phyloP scores from a whole-genome alignment of 2,113 vertebrate genomes.

The Aix galericulata region DNA sequence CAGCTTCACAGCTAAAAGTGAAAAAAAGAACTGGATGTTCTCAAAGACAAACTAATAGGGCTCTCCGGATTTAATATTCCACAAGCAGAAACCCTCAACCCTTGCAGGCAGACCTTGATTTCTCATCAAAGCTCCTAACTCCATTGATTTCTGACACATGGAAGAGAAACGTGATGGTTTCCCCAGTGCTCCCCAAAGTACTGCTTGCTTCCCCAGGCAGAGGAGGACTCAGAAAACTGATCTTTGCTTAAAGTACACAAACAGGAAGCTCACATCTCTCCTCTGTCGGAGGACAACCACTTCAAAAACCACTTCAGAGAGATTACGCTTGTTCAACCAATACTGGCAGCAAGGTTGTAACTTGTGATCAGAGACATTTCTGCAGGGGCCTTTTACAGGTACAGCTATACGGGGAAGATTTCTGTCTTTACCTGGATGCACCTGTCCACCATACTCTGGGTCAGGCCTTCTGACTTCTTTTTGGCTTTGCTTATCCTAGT shows the following conservation, averaged over 20 bases:
- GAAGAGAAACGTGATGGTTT: accelerated
- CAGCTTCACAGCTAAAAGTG: accelerated
- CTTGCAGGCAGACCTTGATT: accelerated
- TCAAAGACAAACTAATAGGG: accelerated
- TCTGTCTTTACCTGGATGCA: constrained; percentile 89
- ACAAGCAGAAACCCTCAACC: background rate
- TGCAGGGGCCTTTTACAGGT: accelerated
- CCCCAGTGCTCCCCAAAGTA: background rate
- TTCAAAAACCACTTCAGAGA: background rate
- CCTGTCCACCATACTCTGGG: constrained; percentile 97
- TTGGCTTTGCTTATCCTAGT: constrained; percentile 93
- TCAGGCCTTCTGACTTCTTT: constrained; percentile 93
- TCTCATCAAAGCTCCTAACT: background rate
- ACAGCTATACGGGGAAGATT: background rate
- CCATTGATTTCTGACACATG: accelerated
- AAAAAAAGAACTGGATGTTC: background rate
- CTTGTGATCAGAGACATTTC: too few species aligned
- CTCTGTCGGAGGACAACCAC: background rate
- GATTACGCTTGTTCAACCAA: background rate
- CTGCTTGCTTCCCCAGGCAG: background rate
- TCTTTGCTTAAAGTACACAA: background rate
- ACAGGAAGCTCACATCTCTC: background rate
- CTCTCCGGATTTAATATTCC: accelerated
- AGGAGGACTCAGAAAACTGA: background rate
- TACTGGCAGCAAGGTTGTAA: background rate